phyloP scores from a whole-genome alignment of 2,797 vertebrate genomes.

The Orestias chungarensis region DNA sequence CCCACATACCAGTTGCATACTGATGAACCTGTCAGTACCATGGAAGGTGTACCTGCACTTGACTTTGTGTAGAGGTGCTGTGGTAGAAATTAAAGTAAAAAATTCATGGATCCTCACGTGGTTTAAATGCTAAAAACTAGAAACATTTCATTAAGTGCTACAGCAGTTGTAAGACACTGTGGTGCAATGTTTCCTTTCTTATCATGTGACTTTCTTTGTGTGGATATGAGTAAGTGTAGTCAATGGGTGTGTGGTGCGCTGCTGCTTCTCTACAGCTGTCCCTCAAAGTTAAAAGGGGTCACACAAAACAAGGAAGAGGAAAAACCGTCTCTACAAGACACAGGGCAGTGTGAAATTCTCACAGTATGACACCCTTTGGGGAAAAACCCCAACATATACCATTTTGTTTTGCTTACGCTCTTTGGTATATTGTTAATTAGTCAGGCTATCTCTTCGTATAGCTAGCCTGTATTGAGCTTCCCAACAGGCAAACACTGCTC shows the following conservation, averaged over 20 bases:
- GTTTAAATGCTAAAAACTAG: conserved; percentile 24
- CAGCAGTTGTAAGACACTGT: conserved; percentile 27
- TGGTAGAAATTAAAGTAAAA: conserved; percentile 5
- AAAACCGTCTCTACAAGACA: conserved; percentile 7
- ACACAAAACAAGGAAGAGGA: neutral
- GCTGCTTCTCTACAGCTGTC: conserved; percentile 57
- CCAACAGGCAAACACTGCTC: neutral
- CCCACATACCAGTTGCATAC: conserved; percentile 58
- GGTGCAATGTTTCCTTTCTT: conserved; percentile 32
- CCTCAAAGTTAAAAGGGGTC: conserved; percentile 30
- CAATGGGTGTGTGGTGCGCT: conserved; percentile 30
- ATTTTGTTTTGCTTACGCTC: neutral
- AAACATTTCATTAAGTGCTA: neutral
- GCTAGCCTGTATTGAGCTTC: neutral
- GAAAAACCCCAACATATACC: neutral
- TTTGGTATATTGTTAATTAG: neutral
- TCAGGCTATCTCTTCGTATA: neutral
- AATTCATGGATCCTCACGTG: conserved; percentile 24
- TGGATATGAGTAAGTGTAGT: conserved; percentile 53
- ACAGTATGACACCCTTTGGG: neutral
- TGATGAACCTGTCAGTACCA: conserved; percentile 45
- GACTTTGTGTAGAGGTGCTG: neutral
- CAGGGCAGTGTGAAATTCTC: neutral
- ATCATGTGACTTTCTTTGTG: conserved; percentile 37
- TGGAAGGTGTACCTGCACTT: conserved; percentile 25